phyloP scores from a whole-genome alignment of 2,888 invertebrate genomes.

The Hypselothyrea guttata region DNA sequence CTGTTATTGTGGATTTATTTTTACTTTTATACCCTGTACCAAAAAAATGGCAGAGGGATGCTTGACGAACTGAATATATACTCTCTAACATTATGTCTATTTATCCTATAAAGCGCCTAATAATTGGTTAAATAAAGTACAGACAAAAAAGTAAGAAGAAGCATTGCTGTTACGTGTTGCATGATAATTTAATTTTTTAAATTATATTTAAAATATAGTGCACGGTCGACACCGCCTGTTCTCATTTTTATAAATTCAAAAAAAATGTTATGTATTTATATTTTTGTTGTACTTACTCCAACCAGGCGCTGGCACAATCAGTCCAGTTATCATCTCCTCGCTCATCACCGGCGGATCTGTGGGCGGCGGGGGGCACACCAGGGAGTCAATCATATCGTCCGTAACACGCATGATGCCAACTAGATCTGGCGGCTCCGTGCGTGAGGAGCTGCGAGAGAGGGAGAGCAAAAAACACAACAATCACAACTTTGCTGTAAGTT shows the following conservation, averaged over 20 bases:
- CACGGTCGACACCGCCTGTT: no score
- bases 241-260: not conserved
- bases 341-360: conserved; percentile 95
- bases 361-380: conserved; percentile 98
- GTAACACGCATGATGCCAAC: conserved; percentile 92
- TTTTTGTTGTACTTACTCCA: conserved; percentile 88
- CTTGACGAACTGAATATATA: no score
- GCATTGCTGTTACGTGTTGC: no score
- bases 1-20: no score
- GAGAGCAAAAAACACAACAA: conserved; percentile 9
- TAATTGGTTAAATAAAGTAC: no score
- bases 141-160: no score
- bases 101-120: no score
- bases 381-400: conserved; percentile 97
- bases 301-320: conserved; percentile 98
- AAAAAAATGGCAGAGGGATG: no score
- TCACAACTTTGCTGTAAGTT: conserved; percentile 6
- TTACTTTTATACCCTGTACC: no score
- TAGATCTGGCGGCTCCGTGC: conserved; percentile 90
- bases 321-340: conserved; percentile 97
- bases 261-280: not conserved
- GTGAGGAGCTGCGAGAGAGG: conserved; percentile 85
- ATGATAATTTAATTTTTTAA: no score
- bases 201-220: no score
- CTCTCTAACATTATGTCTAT: no score